phyloP scores from a whole-genome alignment of 2,797 vertebrate genomes.

The Leptoclinus maculatus region DNA sequence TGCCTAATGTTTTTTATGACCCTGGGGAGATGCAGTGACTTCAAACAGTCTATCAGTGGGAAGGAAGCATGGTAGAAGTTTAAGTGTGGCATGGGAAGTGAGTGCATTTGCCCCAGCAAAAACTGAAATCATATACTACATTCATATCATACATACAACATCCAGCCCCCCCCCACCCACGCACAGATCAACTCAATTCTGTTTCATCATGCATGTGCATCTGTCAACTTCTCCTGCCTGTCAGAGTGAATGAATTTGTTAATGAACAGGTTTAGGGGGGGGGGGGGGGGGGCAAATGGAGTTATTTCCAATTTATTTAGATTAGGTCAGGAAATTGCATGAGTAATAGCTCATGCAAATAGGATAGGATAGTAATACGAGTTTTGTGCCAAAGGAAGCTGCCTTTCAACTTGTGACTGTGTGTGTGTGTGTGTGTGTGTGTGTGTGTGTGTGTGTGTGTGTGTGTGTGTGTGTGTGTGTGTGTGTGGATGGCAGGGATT shows the following conservation, averaged over 20 bases:
- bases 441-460: not conserved
- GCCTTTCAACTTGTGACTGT: not conserved
- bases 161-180: not conserved
- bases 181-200: not conserved
- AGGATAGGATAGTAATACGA: too few species aligned
- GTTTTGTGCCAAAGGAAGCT: not conserved
- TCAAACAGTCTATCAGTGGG: slow-evolving; percentile 55
- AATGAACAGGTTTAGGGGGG: slow-evolving; percentile 25
- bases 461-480: too few species aligned
- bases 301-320: slow-evolving; percentile 15
- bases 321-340: not conserved
- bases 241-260: slow-evolving; percentile 25
- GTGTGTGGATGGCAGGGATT: not conserved
- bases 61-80: slow-evolving; percentile 24
- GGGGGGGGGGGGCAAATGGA: not conserved
- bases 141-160: slow-evolving; percentile 26
- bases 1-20: slow-evolving; percentile 51
- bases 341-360: not conserved
- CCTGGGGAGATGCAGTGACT: slow-evolving; percentile 44
- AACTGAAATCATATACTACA: slow-evolving; percentile 30
- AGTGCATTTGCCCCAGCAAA: slow-evolving; percentile 7
- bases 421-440: not conserved
- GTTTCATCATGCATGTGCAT: slow-evolving; percentile 33
- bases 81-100: slow-evolving; percentile 16
- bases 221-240: slow-evolving; percentile 17